phyloP scores from a whole-genome alignment of 2,113 vertebrate species.

The Tinamus guttatus region DNA sequence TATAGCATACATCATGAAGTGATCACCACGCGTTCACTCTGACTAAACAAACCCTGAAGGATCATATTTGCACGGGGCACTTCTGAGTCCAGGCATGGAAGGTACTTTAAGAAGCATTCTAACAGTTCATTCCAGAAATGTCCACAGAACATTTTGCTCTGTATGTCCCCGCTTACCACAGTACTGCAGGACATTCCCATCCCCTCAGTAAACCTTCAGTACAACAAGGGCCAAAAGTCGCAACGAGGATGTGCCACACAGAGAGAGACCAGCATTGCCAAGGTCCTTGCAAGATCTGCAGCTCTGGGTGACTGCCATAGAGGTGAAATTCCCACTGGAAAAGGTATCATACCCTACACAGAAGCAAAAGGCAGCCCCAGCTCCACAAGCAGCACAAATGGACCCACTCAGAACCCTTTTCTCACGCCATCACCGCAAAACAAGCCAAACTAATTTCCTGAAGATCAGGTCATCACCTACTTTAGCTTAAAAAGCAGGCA shows the following conservation, averaged over 20 bases:
- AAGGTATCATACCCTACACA: accelerated
- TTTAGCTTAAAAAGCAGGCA: neutral
- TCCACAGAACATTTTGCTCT: neutral
- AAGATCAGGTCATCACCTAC: neutral
- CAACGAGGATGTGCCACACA: neutral
- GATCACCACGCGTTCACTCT: neutral
- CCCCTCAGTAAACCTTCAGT: neutral
- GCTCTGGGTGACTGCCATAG: neutral
- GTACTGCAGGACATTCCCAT: neutral
- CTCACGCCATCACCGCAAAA: neutral
- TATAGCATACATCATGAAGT: neutral
- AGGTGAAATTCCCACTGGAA: neutral
- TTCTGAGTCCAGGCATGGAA: neutral
- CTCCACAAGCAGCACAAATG: neutral
- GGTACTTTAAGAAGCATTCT: neutral
- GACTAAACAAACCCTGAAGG: neutral
- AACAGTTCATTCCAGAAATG: neutral
- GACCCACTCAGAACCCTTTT: neutral
- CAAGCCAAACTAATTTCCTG: neutral
- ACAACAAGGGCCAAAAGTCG: neutral
- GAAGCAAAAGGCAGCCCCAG: neutral
- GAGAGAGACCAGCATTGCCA: neutral
- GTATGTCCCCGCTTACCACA: neutral
- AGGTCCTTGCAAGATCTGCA: neutral
- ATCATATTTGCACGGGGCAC: neutral